These are phyloP conservation scores for Peromyscus polionotus DNA, from an alignment of 2,113 vertebrate genomes.

Conservation along the genomic window DNA sequence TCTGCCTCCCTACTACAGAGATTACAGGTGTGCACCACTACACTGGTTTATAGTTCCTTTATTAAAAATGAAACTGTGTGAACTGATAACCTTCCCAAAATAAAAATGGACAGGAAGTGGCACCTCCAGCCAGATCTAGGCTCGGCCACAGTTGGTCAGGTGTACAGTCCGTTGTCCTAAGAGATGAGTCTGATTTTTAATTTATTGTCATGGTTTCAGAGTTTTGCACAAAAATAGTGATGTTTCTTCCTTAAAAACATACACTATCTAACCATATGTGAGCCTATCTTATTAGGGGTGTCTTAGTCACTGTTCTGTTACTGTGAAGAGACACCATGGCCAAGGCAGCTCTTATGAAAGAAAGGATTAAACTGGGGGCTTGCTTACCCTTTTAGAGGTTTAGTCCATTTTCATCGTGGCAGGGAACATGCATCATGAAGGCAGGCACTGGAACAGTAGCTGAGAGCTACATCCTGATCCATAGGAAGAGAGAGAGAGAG, in stretches of 20 bases:
- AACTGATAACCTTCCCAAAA: background rate
- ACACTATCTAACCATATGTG: background rate
- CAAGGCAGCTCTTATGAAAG: background rate
- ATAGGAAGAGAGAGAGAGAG: background rate
- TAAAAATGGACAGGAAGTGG: background rate
- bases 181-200: background rate
- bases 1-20: background rate
- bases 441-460: background rate
- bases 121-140: background rate
- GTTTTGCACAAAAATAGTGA: background rate
- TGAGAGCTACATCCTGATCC: background rate
- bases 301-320: background rate
- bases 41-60: background rate
- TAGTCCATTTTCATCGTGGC: no score
- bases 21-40: background rate
- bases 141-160: background rate
- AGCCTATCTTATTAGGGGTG: background rate
- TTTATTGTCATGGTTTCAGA: background rate
- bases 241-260: background rate
- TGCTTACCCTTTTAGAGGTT: background rate
- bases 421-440: background rate
- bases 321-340: background rate
- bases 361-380: background rate
- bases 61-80: background rate
- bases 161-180: background rate